Percentiles rank a stretch among this genome's conserved stretches.
Conservation (phyloP, 64 coral and sea anemone species). For the Hydrozoanthus tunicans region DNA sequence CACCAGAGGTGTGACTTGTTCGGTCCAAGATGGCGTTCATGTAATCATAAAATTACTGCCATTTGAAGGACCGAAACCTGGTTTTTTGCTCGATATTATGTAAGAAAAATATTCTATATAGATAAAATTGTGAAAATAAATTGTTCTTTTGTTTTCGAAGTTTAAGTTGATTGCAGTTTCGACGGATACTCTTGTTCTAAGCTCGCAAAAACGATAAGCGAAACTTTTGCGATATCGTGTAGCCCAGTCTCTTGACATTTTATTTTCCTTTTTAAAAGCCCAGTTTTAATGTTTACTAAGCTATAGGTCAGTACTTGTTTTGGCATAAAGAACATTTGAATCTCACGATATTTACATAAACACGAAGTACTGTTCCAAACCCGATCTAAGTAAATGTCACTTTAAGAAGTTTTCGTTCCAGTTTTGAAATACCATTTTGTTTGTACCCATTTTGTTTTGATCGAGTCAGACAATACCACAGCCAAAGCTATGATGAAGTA, state of each 20-base stretch:
- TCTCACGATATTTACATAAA: slow-evolving; percentile 48
- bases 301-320: slow-evolving; percentile 70
- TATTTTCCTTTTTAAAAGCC: slow-evolving; percentile 13
- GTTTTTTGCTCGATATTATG: slow-evolving; percentile 8
- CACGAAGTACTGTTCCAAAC: neutral
- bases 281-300: slow-evolving; percentile 77
- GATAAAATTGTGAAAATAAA: slow-evolving; percentile 18
- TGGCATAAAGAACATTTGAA: slow-evolving; percentile 53
- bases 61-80: neutral
- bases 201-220: neutral
- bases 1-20: slow-evolving; percentile 42
- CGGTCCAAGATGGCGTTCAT: slow-evolving; percentile 46
- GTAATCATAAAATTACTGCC: slow-evolving; percentile 22
- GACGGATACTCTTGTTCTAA: slow-evolving; percentile 14
- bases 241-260: slow-evolving; percentile 48
- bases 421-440: neutral
- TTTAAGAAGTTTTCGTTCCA: neutral
- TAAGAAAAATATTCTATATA: slow-evolving; percentile 18
- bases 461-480: neutral
- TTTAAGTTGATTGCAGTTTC: slow-evolving; percentile 25
- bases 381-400: neutral
- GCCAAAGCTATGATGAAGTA: neutral
- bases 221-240: neutral
- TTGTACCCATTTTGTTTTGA: neutral
- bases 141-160: slow-evolving; percentile 50